Base-by-base conservation (phyloP, 2,113 vertebrate genomes). In the Bos javanicus region DNA sequence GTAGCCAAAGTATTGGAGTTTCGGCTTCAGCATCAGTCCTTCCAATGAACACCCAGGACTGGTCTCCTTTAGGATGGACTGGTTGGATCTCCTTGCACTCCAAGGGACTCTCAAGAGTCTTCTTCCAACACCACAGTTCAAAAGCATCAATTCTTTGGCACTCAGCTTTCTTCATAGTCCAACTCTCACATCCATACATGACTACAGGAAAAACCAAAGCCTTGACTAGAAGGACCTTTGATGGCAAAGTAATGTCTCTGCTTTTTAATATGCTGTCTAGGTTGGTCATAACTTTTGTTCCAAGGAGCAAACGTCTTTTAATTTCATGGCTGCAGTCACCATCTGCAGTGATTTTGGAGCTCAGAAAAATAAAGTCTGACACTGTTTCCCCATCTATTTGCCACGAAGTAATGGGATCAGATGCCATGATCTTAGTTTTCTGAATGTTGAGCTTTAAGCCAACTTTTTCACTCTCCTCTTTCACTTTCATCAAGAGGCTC, bases 361-460 rank as follows among this genome's bases (percentile, higher is more conserved):
- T 30, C 60, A 0, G 0, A 0, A 64, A 33, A 64, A 33, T 64
- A 60, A 60, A 60, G 59, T 30, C 26, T 60, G 12, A 2, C 13
- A 60, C 59, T 60, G 60, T 62, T 33, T 62, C 60, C 14, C 30
- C 60, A 33, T 33, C 60, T 33, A 33, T 62, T 62, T 62, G 1
- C 14, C 28, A 16, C 33, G 60, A 64, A 64, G 62, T 8, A 7
- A 64, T 33, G 62, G 62, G 62, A 64, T 7, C 30, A 64, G 62
- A 64, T 64, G 62, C 30, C 62, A 64, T 8, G 15, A 64, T 64
- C 62, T 64, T 64, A 0, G 1, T 8, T 64, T 17, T 64, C 30
- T 64, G 15, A 64, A 64, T 64, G 62, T 33, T 64, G 62, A 64
- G 7, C 62, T 64, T 64, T 17, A 64, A n/a, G 62, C 33, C 15